Evolutionary conservation across 2,888 invertebrate species (phyloP).

Genomic region (Cataglyphis cursor): DNA sequence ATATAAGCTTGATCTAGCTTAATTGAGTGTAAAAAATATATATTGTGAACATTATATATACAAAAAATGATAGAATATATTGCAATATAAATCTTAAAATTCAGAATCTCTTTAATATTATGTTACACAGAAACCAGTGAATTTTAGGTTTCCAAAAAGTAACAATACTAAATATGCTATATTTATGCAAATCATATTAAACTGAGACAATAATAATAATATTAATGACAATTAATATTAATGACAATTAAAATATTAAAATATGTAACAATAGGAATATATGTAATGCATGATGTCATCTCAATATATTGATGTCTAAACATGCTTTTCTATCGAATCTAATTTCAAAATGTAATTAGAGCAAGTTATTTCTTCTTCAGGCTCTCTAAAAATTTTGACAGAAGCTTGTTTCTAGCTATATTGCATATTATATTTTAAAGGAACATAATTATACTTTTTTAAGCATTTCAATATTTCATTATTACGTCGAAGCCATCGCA

Average conservation of each 20-base stretch:
- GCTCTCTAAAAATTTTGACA: not conserved
- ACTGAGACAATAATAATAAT: not conserved
- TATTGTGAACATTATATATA: not conserved
- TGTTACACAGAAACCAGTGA: not conserved
- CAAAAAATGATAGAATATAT: not conserved
- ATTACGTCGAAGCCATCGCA: not conserved
- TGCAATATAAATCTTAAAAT: not conserved
- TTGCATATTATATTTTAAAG: not conserved
- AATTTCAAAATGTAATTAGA: not conserved
- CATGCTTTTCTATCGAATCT: not conserved
- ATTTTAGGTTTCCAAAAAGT: not conserved
- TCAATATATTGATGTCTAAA: not conserved
- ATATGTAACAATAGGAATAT: not conserved
- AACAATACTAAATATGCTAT: not conserved
- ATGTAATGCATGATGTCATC: not conserved
- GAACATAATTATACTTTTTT: not conserved
- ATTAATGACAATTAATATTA: conserved; percentile 8
- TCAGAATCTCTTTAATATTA: not conserved
- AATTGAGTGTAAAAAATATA: not conserved
- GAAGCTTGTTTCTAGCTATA: not conserved
- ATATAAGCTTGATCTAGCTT: not conserved
- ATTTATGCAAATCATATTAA: conserved; percentile 8
- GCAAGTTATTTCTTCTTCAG: not conserved
- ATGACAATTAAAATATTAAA: not conserved
- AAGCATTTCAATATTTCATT: not conserved